Percentiles rank a stretch among this genome's conserved stretches.
Conservation (phyloP, 1,140 invertebrate genomes). For the Pseudomyrmex gracilis region DNA sequence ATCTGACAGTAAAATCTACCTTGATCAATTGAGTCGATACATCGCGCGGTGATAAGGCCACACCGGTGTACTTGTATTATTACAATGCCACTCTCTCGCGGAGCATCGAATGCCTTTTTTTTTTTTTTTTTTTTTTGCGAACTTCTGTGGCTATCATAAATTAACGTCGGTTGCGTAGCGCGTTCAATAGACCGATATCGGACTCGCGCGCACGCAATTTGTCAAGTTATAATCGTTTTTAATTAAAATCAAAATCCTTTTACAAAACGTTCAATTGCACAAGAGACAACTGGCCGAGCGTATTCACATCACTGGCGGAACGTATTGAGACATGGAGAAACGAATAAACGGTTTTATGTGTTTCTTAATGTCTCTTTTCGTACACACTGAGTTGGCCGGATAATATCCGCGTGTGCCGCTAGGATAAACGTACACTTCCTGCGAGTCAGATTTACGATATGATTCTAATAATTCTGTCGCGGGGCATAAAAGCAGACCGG, state of each 20-base stretch:
- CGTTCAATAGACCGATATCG: neutral
- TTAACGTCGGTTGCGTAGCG: conserved; percentile 5
- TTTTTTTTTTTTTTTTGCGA: no score
- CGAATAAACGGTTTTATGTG: conserved; percentile 34
- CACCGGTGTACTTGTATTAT: neutral
- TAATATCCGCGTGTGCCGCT: conserved; percentile 40
- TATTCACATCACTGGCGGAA: neutral
- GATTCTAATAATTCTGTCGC: conserved; percentile 70
- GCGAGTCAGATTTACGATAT: conserved; percentile 66
- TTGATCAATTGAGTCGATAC: conserved; percentile 46
- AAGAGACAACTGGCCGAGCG: neutral
- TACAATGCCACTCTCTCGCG: conserved; percentile 7
- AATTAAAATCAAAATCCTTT: neutral
- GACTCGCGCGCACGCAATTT: neutral
- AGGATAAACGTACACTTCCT: conserved; percentile 63
- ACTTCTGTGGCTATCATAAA: conserved; percentile 22
- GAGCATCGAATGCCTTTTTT: conserved; percentile 13
- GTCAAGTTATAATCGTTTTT: neutral
- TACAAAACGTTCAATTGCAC: neutral
- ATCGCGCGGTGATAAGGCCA: conserved; percentile 34
- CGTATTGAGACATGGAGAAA: conserved; percentile 2
- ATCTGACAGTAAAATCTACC: conserved; percentile 39
- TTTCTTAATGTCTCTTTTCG: conserved; percentile 47
- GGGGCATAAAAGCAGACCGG: conserved; percentile 49
- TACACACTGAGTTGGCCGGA: conserved; percentile 41